Percentiles rank a stretch among this genome's conserved stretches.
Conservation (phyloP, 1,140 invertebrate genomes). For the Temnothorax curvispinosus region DNA sequence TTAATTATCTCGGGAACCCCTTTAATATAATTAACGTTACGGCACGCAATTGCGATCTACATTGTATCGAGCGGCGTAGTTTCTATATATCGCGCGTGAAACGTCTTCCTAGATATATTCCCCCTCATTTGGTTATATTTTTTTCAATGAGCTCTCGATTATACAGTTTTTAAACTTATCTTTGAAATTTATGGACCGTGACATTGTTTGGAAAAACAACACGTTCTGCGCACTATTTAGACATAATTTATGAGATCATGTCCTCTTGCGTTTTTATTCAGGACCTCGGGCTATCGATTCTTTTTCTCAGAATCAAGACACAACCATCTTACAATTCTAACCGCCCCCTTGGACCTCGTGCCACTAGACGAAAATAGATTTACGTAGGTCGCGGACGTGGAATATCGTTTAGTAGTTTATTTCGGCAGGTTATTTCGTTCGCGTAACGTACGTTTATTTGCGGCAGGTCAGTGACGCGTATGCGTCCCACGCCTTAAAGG, state of each 20-base stretch:
- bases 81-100: background rate
- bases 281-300: background rate
- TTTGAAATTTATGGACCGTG: background rate
- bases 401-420: constrained; percentile 67
- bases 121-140: background rate
- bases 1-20: constrained; percentile 40
- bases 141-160: background rate
- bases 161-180: background rate
- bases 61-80: background rate
- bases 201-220: background rate
- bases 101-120: background rate
- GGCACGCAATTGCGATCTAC: background rate
- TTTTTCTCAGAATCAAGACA: constrained; percentile 28
- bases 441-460: constrained; percentile 62
- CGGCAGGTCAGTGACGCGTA: constrained; percentile 70
- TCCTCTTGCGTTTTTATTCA: constrained; percentile 24
- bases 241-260: constrained; percentile 10
- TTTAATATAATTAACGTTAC: constrained; percentile 45
- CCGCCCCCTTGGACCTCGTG: constrained; percentile 28
- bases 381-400: constrained; percentile 71
- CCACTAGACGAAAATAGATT: constrained; percentile 72
- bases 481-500: constrained; percentile 57
- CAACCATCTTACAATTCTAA: constrained; percentile 31
- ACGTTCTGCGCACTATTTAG: background rate
- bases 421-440: constrained; percentile 31